phyloP scores from a whole-genome alignment of 2,113 vertebrate genomes.

The Stictonetta naevosa region DNA sequence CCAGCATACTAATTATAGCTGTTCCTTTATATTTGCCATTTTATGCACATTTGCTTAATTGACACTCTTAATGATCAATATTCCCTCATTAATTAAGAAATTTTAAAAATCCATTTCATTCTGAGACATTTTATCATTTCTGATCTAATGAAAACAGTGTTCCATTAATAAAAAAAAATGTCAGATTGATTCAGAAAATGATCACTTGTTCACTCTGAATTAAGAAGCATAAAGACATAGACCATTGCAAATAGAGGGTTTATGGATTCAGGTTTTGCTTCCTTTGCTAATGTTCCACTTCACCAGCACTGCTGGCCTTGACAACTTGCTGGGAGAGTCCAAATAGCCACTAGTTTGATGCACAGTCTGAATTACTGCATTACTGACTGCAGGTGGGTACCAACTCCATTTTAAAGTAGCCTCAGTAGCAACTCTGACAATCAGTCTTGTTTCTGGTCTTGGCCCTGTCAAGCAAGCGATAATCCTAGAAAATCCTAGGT shows the following conservation, averaged over 20 bases:
- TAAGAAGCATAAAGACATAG: not conserved
- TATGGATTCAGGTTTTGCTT: not conserved
- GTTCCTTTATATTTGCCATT: constrained; percentile 26
- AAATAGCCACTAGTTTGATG: not conserved
- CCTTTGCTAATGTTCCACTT: not conserved
- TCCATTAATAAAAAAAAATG: constrained; percentile 19
- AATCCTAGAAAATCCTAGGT: not conserved
- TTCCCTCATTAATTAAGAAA: constrained; percentile 44
- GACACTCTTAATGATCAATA: constrained; percentile 41
- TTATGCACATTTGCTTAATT: constrained; percentile 48
- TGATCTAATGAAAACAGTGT: constrained; percentile 33
- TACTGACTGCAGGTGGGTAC: not conserved
- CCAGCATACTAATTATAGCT: constrained; percentile 11
- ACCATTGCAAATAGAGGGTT: not conserved
- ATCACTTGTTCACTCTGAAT: constrained; percentile 14
- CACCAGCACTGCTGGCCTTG: not conserved
- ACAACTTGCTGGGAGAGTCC: not conserved
- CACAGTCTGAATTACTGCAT: not conserved
- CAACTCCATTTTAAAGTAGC: not conserved
- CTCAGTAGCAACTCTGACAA: not conserved
- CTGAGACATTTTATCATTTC: constrained; percentile 36
- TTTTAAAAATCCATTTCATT: constrained; percentile 17
- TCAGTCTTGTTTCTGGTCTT: not conserved
- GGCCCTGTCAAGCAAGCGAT: not conserved
- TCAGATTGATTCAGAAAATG: constrained; percentile 18